Evolutionary conservation across 2,888 invertebrate genomes (phyloP), one percentile per base, ranked within the genome.

Genomic region (Mythimna pallens): DNA sequence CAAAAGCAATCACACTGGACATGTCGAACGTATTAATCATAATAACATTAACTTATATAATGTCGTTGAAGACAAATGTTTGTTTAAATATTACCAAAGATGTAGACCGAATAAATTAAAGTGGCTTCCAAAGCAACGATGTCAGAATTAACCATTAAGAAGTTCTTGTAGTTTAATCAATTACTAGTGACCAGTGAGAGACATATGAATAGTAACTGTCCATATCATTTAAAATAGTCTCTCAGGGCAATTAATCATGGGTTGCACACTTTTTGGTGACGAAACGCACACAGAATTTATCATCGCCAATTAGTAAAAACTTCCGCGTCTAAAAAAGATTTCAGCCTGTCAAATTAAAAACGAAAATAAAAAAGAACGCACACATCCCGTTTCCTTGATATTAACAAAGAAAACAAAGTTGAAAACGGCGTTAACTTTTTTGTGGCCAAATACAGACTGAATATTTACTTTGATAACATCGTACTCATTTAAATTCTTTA

Each of bases 231-330:
- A 78, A 85, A 82, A 80, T 58, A 58, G 77, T 69, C 62, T 57
- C 57, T 66, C 17, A 30, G 14, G 22, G 10, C 66, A 64, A 87
- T 87, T 74, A 78, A 86, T 87, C 87, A 86, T 70, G 67, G 66
- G 61, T 65, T 78, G 64, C 76, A 78, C 73, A 74, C 61, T 85
- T 87, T 87, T 88, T 76, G 74, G 85, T 87, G 88, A 86, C 77
- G 89, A 89, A 88, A 90, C 87, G 86, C 90, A 87, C 87, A 88
- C 70, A 80, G 80, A 90, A 93, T 93, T 93, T 91, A 93, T 94
- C 91, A 90, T 91, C 87, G 89, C 91, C 91, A 94, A 95, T 94
- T 94, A 93, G 91, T 73, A 69, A 78, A 73, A 70, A 84, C 92
- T 94, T 95, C 95, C 95, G 94, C 88, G 91, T 94, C 86, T 86